Evolutionary conservation across 2,888 invertebrate species (phyloP), one percentile per base, ranked within the genome.

Genomic region (Dolichopus griseipennis): DNA sequence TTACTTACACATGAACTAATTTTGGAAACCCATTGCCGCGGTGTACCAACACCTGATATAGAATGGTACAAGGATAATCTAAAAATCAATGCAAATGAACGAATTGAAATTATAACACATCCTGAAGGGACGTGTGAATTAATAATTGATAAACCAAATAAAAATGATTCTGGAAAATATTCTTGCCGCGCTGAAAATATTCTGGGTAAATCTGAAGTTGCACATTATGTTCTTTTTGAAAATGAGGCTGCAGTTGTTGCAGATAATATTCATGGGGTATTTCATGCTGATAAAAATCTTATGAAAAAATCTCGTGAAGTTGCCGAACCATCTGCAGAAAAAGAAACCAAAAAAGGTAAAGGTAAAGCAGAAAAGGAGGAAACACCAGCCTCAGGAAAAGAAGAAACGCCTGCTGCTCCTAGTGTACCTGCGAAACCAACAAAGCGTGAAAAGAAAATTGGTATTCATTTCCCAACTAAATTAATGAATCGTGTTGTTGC

Each of bases 1-100:
- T 83, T 86, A 70, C 84, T 86, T 64, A 89, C 88, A 72, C 89
- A 92, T 76, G 90, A 92, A 76, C 78, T 93, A 65, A 84, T 88
- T 65, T 82, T 93, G 72, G 92, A 93, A 80, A 92, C 92, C 73
- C 86, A 88, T 20, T 87, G 92, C 64, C 86, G 90, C 61, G 90
- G 90, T 7, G 86, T 88, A 73, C 91, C 91, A 2, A 82, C 85
- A 0, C 90, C 92, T 0, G 85, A 82, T 1, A 86, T 93, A 66
- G 86, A 87, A 33, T 94, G 93, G 93, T 80, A 88, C 68, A 92
- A 91, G 78, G 89, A 93, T 75, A 88, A 88, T 66, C 81, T 83
- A 65, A 83, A 85, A 41, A 79, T 92, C 22, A 76, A 78, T 6
- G 82, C 79, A 22, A 84, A 84, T 52, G 85, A 86, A 3, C 85